phyloP scores from a whole-genome alignment of 2,797 vertebrate genomes.

The Hippocampus kuda region DNA sequence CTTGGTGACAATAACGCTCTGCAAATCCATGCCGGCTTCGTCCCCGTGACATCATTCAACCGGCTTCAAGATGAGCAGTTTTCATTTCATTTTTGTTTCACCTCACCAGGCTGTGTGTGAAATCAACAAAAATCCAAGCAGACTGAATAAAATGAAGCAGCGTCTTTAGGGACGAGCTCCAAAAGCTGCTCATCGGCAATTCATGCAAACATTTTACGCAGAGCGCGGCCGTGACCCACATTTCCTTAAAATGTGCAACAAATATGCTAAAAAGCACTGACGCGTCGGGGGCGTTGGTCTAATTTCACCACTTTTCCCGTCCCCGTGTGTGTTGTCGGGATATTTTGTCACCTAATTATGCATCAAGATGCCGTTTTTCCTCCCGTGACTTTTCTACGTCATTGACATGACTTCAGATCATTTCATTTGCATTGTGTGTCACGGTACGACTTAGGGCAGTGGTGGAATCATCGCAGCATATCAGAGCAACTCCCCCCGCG shows the following conservation, averaged over 20 bases:
- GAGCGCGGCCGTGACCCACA: background rate
- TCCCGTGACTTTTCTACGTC: background rate
- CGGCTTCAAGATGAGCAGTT: too few species aligned
- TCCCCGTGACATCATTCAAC: too few species aligned
- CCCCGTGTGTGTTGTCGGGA: background rate
- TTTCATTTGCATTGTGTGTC: background rate
- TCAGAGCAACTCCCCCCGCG: too few species aligned
- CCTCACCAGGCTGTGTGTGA: background rate
- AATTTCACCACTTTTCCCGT: background rate
- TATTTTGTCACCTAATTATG: background rate
- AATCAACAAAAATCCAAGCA: background rate
- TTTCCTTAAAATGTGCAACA: constrained; percentile 2
- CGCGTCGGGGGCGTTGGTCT: background rate
- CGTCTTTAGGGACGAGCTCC: background rate
- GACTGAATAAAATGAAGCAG: background rate
- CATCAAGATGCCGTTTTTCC: background rate
- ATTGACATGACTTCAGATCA: background rate
- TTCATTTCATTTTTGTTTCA: background rate
- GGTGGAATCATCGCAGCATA: too few species aligned
- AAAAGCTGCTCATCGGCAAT: background rate
- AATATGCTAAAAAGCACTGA: background rate
- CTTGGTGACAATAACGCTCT: too few species aligned
- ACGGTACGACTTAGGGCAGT: too few species aligned
- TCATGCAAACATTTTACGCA: background rate
- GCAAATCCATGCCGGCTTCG: too few species aligned